Evolutionary conservation across 2,113 vertebrate species (phyloP), one percentile per base, ranked within the genome.

Genomic region (Hydropotes inermis): DNA sequence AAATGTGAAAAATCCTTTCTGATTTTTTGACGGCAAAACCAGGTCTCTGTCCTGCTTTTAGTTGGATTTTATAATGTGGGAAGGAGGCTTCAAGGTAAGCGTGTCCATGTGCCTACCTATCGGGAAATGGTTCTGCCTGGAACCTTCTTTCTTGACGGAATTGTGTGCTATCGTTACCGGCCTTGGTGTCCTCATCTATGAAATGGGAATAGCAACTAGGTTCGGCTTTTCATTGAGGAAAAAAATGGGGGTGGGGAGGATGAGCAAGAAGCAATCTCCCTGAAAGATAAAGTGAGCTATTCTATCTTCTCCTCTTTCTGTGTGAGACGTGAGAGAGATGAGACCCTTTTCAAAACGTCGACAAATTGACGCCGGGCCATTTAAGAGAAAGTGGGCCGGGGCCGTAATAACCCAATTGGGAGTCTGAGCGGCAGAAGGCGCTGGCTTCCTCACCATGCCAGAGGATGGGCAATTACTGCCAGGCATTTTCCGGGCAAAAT

Each of bases 401-500:
- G 58, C n/a, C 0, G 23, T 97, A 97, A 98, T 98, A 98, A 97
- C 88, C 82, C 97, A 97, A 98, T 97, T 96, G 97, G 97, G 93
- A 97, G 94, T 47, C 25, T 17, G 74, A 79, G 30, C 60, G 0
- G 87, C 64, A 7, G 92, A 87, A 84, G 55, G 52, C 52, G 45
- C 89, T 2, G 64, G 61, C 92, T 96, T 58, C 81, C 91, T 88
- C 92, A 96, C 96, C 43, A 5, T 64, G 93, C 95, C 96, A 89
- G 78, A 95, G 91, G 96, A 85, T 57, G 61, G 93, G 87, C 97
- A 97, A 98, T 98, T 98, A 98, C 96, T 9, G 76, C 74, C 87
- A 95, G 97, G 92, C 89, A 92, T 97, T 98, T 98, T 98, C 84
- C 87, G 74, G 98, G 97, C 67, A 93, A 97, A 97, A 98, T 96